Percentiles rank a stretch among this genome's conserved stretches.
These are phyloP conservation scores for Agrenia bidenticulata DNA, from an alignment of 2,888 invertebrate genomes.

Conservation along the genomic window DNA sequence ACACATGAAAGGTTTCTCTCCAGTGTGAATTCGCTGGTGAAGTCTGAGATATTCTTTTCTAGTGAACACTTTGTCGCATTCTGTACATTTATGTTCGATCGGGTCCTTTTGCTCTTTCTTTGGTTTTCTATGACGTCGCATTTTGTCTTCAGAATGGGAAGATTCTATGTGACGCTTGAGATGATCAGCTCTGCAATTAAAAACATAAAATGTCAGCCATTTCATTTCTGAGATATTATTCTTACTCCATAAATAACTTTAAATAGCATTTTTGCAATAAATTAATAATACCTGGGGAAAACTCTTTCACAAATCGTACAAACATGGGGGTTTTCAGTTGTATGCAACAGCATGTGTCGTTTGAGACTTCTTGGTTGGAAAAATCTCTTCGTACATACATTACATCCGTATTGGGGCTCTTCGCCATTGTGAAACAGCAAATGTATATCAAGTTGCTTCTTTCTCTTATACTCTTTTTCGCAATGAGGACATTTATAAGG, in stretches of 20 bases:
- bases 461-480: conserved; percentile 23
- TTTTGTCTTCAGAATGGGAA: conserved; percentile 1
- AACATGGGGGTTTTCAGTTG: conserved; percentile 13
- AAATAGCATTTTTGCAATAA: too few relatives aligned
- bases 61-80: conserved; percentile 38
- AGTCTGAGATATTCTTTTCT: conserved; percentile 33
- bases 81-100: conserved; percentile 22
- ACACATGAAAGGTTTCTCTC: conserved; percentile 26
- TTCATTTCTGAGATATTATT: background rate
- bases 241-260: background rate
- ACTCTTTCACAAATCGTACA: conserved; percentile 28
- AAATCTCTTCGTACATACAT: conserved; percentile 27
- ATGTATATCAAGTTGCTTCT: conserved; percentile 21
- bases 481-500: conserved; percentile 25
- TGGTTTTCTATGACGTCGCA: background rate
- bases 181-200: conserved; percentile 21
- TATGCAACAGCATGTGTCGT: conserved; percentile 22
- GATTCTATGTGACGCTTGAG: conserved; percentile 24
- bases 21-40: conserved; percentile 39
- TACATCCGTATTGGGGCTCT: conserved; percentile 24
- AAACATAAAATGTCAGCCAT: background rate
- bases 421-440: conserved; percentile 30
- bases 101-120: conserved; percentile 3
- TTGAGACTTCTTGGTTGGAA: conserved; percentile 20
- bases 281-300: conserved; percentile 31